These are phyloP conservation scores for Limnephilus lunatus DNA, from an alignment of 2,888 invertebrate species.

Conservation along the genomic window DNA sequence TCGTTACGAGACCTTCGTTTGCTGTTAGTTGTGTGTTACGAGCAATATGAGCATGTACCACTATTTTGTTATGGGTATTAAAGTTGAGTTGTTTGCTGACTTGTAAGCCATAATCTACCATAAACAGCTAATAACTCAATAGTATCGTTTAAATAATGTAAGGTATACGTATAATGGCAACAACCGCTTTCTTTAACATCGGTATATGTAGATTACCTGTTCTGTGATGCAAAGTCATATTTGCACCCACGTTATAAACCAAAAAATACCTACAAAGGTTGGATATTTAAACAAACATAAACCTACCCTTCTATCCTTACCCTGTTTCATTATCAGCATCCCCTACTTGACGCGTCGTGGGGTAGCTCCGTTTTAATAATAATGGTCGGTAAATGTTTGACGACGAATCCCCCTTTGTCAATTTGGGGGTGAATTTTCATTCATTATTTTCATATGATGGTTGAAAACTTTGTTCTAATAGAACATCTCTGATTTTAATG, in stretches of 20 bases:
- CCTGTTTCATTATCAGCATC: not conserved
- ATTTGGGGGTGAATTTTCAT: conserved; percentile 43
- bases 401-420: conserved; percentile 54
- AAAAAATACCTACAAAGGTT: not conserved
- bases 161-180: too few species aligned
- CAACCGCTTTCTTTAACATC: too few species aligned
- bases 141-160: too few species aligned
- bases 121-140: too few species aligned
- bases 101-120: too few species aligned
- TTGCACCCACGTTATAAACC: not conserved
- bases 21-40: too few species aligned
- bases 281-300: not conserved
- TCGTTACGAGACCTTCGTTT: too few species aligned
- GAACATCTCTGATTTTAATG: not conserved
- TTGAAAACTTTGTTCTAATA: not conserved
- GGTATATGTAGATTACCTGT: too few species aligned
- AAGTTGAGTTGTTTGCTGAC: too few species aligned
- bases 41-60: too few species aligned
- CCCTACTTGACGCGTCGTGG: not conserved
- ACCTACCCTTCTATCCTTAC: not conserved
- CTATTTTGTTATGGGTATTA: too few species aligned
- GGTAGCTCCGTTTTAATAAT: conserved; percentile 64
- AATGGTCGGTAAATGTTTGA: conserved; percentile 66
- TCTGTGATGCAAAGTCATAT: not conserved
- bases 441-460: not conserved